Conservation (phyloP, 2,888 invertebrate genomes). For the Malachius bipustulatus region DNA sequence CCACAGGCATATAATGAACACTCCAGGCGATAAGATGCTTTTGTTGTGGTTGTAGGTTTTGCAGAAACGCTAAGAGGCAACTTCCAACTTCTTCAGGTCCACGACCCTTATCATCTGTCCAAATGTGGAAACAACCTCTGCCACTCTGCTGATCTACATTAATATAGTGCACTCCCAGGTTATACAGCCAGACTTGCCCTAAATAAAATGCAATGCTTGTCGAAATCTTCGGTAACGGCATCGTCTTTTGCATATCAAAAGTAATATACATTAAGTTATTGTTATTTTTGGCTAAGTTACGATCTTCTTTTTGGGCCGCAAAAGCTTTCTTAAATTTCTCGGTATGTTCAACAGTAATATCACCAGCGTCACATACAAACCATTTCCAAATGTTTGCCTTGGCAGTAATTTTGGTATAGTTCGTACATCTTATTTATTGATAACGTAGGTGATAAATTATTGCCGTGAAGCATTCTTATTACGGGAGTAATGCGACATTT, state of each 20-base stretch:
- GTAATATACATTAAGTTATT: neutral
- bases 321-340: neutral
- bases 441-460: too few species aligned
- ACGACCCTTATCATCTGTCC: neutral
- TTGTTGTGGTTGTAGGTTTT: neutral
- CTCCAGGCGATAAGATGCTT: constrained; percentile 1
- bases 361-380: neutral
- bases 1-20: neutral
- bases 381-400: too few species aligned
- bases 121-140: constrained; percentile 1
- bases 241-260: neutral
- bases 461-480: too few species aligned
- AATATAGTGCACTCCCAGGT: neutral
- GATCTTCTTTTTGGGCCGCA: neutral
- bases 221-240: neutral
- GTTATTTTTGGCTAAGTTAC: neutral
- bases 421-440: too few species aligned
- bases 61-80: neutral
- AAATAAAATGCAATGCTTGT: neutral
- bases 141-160: neutral
- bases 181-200: constrained; percentile 1
- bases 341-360: neutral
- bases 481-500: too few species aligned
- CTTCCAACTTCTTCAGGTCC: neutral
- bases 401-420: too few species aligned